Base-by-base conservation (phyloP, 2,888 invertebrate genomes). In the Leptinotarsa juncta region DNA sequence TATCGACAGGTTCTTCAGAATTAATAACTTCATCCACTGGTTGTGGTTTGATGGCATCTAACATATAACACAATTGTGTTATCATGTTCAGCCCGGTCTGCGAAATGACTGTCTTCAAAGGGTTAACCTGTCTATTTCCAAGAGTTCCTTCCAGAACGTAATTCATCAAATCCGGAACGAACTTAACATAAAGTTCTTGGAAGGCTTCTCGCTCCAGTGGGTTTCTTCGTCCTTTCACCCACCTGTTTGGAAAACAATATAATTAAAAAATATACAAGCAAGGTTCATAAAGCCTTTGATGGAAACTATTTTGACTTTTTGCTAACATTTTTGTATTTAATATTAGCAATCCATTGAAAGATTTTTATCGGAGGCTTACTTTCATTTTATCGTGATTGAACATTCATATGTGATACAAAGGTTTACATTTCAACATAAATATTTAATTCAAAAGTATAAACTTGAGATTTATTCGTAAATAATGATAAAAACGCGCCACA, bases 41-140 rank as follows among this genome's bases (percentile, higher is more conserved):
- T 74, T 86, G 82, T 0, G 92, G 91, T 83, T 92, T 88, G 42
- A 96, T 89, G 0, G 94, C 92, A 82, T 95, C 95, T 73, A 96
- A 92, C 89, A 96, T 93, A 82, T 91, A 91, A 84, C 96, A 94
- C 20, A 97, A 89, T 86, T 97, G 97, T 3, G 92, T 91, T 4
- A 96, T 94, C 94, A 97, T 91, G 87, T 97, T 97, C 1, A 97
- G 89, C 65, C 93, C 93, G 0, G 96, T 97, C 86, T 96, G 95
- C 16, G 94, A 93, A 50, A 97, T 92, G 65, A 97, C 95, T 42
- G 93, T 93, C 87, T 93, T 94, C 70, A 97, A 88, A 14, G 95
- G 96, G 67, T 90, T 88, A 12, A 80, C 79, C 83, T 93, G 93
- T 65, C 77, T 79, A 67, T 93, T 91, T 4, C 95, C 96, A 71